These are phyloP conservation scores for Lepidochitona cinerea DNA, from an alignment of 2,888 invertebrate genomes.

Conservation along the genomic window DNA sequence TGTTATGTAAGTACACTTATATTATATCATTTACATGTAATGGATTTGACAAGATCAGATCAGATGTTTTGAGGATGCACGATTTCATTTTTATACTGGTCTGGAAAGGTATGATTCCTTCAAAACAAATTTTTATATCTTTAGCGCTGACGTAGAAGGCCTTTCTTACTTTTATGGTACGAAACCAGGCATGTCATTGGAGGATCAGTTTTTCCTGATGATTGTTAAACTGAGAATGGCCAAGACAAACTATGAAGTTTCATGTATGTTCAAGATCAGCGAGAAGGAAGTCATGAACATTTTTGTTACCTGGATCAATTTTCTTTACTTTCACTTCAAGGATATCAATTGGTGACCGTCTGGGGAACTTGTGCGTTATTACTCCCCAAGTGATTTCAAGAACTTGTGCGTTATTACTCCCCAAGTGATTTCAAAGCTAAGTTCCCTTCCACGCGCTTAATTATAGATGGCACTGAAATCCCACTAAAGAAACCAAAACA, in stretches of 20 bases:
- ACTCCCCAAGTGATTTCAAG: constrained; percentile 16
- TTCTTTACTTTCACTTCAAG: constrained; percentile 12
- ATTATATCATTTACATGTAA: no score
- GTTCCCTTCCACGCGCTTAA: no score
- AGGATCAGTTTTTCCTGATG: constrained; percentile 14
- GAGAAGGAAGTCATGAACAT: constrained; percentile 8
- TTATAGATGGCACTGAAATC: constrained; percentile 17
- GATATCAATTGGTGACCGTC: constrained; percentile 14
- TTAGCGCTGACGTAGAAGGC: not conserved
- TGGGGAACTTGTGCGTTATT: constrained; percentile 6
- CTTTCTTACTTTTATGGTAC: not conserved
- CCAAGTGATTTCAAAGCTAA: constrained; percentile 22
- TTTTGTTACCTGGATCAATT: constrained; percentile 22
- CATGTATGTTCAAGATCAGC: not conserved
- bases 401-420: not conserved
- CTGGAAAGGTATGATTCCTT: not conserved
- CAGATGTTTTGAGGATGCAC: no score
- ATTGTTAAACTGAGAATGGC: constrained; percentile 3
- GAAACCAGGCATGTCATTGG: not conserved
- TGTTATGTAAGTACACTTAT: no score
- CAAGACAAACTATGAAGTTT: constrained; percentile 1
- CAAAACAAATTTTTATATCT: not conserved
- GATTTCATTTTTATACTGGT: constrained; percentile 12
- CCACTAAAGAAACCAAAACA: constrained; percentile 16
- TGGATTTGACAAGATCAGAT: no score